Evolutionary conservation across 2,888 invertebrate species (phyloP), one percentile per base, ranked within the genome.

Genomic region (Chrysina gloriosa): DNA sequence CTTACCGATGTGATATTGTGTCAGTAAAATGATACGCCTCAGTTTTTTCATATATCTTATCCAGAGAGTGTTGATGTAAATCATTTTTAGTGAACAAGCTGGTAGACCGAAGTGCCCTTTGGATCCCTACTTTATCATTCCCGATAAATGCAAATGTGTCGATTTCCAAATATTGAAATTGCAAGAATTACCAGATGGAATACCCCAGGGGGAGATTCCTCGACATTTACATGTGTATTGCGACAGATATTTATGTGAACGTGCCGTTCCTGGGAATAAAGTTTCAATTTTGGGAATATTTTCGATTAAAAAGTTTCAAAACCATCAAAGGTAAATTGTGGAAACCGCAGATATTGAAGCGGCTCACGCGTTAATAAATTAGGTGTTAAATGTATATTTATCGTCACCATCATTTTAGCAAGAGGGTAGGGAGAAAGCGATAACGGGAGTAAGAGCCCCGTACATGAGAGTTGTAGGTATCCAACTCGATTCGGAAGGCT

Each of bases 131-230:
- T 97, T 96, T 82, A 97, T 99, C 71, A 91, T 98, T 83, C 98
- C 98, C 11, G 98, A 99, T 81, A 97, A 97, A 84, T 98, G 98
- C 83, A 89, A 90, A 74, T 99, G 98, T 83, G 95, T 98, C 21
- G 98, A 99, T 84, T 99, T 96, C 81, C 99, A 99, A 89, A 92
- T 94, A 0, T 83, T 99, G n/a, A 99, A 98, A 83, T 84, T 98
- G 7, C 98, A 99, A 87, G 99, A 99, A 84, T 85, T 95, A 16
- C 97, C 97, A 0, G 98, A 99, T 81, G 90, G 89, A 71, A 92
- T 96, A 68, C 97, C 97, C 0, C 97, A 98, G 79, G 98, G 99
- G 48, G 99, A 99, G 85, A 94, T 99, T 88, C 98, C 99, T 0
- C 89, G 99, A 0, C 98, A 99, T 82, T 85, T 99, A 76, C 94